Percentiles rank a stretch among this genome's conserved stretches.
phyloP scores from a whole-genome alignment of 2,113 vertebrate genomes.

The Dendrocopos noguchii region DNA sequence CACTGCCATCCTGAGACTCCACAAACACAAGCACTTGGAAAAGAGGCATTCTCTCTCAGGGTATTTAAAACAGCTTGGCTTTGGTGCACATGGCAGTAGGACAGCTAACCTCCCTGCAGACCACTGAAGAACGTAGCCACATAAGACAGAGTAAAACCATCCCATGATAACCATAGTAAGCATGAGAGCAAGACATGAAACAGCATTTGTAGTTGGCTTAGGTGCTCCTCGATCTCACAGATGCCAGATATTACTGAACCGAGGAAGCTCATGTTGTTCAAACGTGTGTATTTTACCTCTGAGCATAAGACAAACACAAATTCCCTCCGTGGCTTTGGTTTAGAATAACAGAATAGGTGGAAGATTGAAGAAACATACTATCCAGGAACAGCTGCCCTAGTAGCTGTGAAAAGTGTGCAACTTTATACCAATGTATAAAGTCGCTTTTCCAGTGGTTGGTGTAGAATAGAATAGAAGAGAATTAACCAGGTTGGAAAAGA shows the following conservation, averaged over 20 bases:
- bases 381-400: not conserved
- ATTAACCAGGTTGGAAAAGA: too few relatives aligned
- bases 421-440: not conserved
- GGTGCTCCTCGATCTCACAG: not conserved
- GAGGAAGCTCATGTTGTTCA: not conserved
- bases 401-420: not conserved
- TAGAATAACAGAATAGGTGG: not conserved
- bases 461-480: too few relatives aligned
- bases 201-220: not conserved
- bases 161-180: not conserved
- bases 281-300: not conserved
- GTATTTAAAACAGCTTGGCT: not conserved
- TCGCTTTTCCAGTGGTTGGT: not conserved
- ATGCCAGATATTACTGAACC: not conserved
- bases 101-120: not conserved
- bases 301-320: not conserved
- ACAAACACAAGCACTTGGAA: not conserved
- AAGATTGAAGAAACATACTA: not conserved
- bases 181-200: not conserved
- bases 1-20: not conserved
- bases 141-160: not conserved
- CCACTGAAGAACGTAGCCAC: rapidly evolving
- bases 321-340: not conserved
- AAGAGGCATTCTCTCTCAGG: not conserved
- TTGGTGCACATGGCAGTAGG: rapidly evolving